Evolutionary conservation across 2,113 vertebrate species (phyloP).

Genomic region (Podarcis muralis): DNA sequence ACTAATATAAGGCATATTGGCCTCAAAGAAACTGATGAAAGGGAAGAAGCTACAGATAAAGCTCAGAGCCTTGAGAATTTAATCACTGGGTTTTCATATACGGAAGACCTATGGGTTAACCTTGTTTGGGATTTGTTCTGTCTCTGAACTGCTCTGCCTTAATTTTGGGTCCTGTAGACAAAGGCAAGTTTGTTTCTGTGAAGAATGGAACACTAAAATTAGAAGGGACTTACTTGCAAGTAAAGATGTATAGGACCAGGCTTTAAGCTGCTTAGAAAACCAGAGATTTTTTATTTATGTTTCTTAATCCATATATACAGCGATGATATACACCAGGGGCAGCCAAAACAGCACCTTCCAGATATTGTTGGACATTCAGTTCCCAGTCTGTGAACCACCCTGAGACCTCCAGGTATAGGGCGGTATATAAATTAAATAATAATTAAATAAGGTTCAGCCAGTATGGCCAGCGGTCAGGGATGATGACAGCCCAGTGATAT

Average conservation of each 20-base stretch:
- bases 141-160: conserved; percentile 8
- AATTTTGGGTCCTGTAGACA: conserved; percentile 11
- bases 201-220: neutral
- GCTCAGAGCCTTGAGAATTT: neutral
- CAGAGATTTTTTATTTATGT: neutral
- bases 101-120: neutral
- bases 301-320: neutral
- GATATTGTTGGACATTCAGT: too few species aligned
- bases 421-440: too few species aligned
- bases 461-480: too few species aligned
- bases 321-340: too few species aligned
- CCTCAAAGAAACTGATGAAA: conserved; percentile 26
- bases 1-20: conserved; percentile 15
- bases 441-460: too few species aligned
- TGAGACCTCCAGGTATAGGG: too few species aligned
- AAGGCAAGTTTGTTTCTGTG: neutral
- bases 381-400: too few species aligned
- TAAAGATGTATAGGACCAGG: neutral
- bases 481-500: too few species aligned
- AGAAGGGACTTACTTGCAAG: neutral
- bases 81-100: neutral
- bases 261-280: neutral
- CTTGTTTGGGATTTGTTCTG: neutral
- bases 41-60: neutral
- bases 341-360: too few species aligned